These are phyloP conservation scores for Alviniconcha marisindica DNA, from an alignment of 1,140 invertebrate genomes.

Conservation along the genomic window DNA sequence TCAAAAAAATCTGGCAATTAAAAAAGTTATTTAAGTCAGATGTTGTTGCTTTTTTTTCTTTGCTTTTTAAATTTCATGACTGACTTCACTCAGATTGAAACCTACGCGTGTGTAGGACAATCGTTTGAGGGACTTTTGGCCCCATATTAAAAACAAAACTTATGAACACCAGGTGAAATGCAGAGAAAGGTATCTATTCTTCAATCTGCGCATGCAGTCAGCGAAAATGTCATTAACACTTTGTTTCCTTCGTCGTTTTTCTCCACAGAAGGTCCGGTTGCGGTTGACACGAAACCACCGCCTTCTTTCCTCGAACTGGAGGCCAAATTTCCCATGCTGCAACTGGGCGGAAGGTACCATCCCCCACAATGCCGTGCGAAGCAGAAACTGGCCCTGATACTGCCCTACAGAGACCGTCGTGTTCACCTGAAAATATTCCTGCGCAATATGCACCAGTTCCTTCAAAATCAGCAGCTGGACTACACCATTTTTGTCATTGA, in stretches of 20 bases:
- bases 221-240: too few species aligned
- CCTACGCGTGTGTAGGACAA: too few species aligned
- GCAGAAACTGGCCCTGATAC: slow-evolving; percentile 62
- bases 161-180: too few species aligned
- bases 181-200: too few species aligned
- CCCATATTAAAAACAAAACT: too few species aligned
- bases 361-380: slow-evolving; percentile 56
- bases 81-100: too few species aligned
- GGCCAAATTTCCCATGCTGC: slow-evolving; percentile 37
- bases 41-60: too few species aligned
- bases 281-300: slow-evolving; percentile 13
- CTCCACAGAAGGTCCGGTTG: slow-evolving; percentile 27
- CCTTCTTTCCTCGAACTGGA: slow-evolving; percentile 28
- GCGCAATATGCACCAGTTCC: slow-evolving; percentile 64
- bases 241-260: neutral
- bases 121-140: too few species aligned
- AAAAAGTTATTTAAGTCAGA: too few species aligned
- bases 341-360: slow-evolving; percentile 53
- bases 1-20: too few species aligned
- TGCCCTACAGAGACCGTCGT: slow-evolving; percentile 67
- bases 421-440: slow-evolving; percentile 67
- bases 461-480: slow-evolving; percentile 64
- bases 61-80: too few species aligned
- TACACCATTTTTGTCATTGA: slow-evolving; percentile 68
- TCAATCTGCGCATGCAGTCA: too few species aligned